phyloP scores from a whole-genome alignment of 2,113 vertebrate species.

The Onychorhynchus coronatus region DNA sequence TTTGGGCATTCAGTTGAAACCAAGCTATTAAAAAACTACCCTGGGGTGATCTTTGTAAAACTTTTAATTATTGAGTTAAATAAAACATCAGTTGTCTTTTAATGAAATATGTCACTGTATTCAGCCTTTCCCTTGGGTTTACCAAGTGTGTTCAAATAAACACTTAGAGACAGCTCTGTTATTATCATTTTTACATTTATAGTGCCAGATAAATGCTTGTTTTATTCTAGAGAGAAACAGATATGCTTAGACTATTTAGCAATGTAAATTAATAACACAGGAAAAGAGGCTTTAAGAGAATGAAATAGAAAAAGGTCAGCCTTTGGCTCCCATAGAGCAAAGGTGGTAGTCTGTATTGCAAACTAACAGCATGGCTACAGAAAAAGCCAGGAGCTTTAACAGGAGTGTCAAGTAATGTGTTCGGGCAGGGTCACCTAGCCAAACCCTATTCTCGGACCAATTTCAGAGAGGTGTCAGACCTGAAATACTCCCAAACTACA shows the following conservation, averaged over 20 bases:
- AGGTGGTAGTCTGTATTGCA: not conserved
- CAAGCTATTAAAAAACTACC: not conserved
- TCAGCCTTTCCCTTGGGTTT: slow-evolving; percentile 14
- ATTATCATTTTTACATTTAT: slow-evolving; percentile 11
- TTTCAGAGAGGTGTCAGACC: not conserved
- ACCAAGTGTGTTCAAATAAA: not conserved
- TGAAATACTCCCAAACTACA: not conserved
- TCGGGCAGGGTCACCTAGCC: not conserved
- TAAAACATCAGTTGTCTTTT: slow-evolving; percentile 56
- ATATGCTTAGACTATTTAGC: not conserved
- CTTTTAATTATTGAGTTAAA: slow-evolving; percentile 60
- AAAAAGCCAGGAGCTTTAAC: not conserved
- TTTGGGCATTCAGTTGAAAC: slow-evolving; percentile 32
- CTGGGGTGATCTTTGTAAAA: slow-evolving; percentile 23
- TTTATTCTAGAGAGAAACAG: not conserved
- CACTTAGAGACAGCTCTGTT: slow-evolving; percentile 1
- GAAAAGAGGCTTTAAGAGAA: not conserved
- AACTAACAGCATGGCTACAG: not conserved
- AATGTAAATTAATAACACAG: slow-evolving; percentile 2
- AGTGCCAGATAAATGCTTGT: not conserved
- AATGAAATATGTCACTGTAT: slow-evolving; percentile 17
- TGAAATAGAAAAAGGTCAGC: not conserved
- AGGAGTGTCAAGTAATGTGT: not conserved
- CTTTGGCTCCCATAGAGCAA: not conserved
- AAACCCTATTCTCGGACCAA: not conserved